phyloP scores from a whole-genome alignment of 2,797 vertebrate genomes.

The Lerista edwardsae region DNA sequence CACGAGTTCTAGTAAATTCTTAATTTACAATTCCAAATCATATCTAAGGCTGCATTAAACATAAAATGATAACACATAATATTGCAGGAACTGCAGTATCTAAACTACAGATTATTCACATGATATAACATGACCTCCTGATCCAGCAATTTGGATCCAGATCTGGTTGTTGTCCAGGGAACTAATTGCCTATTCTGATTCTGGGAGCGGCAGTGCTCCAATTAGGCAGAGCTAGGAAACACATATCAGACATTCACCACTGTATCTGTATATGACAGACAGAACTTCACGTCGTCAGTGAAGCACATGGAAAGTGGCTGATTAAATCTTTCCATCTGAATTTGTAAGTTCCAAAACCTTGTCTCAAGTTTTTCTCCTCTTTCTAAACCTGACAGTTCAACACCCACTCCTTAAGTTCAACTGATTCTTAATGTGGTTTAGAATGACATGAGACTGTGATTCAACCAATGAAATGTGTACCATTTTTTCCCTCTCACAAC shows the following conservation, averaged over 20 bases:
- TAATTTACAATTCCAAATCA: constrained; percentile 9
- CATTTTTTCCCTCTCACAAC: constrained; percentile 61
- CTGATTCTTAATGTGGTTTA: constrained; percentile 70
- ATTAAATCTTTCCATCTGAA: constrained; percentile 75
- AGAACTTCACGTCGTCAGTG: constrained; percentile 74
- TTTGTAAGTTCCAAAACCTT: constrained; percentile 70
- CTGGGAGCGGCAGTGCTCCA: constrained; percentile 58
- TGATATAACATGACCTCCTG: neutral
- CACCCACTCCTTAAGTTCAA: constrained; percentile 67
- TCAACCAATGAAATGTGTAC: constrained; percentile 60
- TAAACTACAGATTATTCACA: neutral
- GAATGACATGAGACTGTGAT: constrained; percentile 69
- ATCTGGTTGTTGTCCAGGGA: constrained; percentile 55
- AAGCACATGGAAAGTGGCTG: constrained; percentile 72
- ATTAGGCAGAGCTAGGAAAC: constrained; percentile 65
- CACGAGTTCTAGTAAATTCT: neutral
- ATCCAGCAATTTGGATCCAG: constrained; percentile 13
- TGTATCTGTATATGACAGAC: constrained; percentile 70
- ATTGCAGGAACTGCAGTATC: neutral
- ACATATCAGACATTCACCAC: constrained; percentile 66
- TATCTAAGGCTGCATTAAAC: neutral
- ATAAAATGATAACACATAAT: neutral
- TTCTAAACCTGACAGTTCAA: constrained; percentile 73
- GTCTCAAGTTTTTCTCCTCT: constrained; percentile 71
- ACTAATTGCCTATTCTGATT: constrained; percentile 59